A percentile compares a stretch with the other conserved stretches of the same genome.
Conservation (phyloP, 1,140 invertebrate species). For the Eufriesea mexicana region DNA sequence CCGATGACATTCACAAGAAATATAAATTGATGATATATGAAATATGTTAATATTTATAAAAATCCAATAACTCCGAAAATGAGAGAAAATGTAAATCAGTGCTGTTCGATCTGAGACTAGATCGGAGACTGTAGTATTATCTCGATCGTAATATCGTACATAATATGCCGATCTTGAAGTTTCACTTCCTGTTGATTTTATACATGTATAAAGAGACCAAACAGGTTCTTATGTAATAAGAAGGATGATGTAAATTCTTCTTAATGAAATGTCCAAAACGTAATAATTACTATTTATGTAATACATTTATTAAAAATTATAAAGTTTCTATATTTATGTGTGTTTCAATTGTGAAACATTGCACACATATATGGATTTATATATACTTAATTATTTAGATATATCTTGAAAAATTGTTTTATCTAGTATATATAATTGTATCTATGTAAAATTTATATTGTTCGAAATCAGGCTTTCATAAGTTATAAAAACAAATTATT, state of each 20-base stretch:
- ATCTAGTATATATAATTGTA: too few relatives aligned
- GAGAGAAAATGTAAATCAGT: not conserved
- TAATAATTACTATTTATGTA: not conserved
- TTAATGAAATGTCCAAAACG: not conserved
- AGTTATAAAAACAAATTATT: not conserved
- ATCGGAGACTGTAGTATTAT: constrained; percentile 31
- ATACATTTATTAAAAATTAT: not conserved
- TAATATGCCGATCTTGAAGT: not conserved
- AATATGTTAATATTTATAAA: not conserved
- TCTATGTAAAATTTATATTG: not conserved
- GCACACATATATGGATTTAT: not conserved
- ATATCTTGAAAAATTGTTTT: too few relatives aligned
- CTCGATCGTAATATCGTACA: not conserved
- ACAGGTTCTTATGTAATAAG: constrained; percentile 55
- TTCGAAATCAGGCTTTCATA: not conserved
- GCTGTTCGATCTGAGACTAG: not conserved
- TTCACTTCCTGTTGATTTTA: not conserved
- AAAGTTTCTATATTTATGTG: not conserved
- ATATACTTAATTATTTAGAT: too few relatives aligned
- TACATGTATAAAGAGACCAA: not conserved
- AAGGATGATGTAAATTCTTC: not conserved
- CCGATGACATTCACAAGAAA: not conserved
- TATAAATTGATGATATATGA: not conserved
- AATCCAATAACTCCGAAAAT: not conserved
- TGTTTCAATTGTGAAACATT: not conserved